Conservation (phyloP, 2,113 vertebrate genomes). For the Austrofundulus limnaeus region DNA sequence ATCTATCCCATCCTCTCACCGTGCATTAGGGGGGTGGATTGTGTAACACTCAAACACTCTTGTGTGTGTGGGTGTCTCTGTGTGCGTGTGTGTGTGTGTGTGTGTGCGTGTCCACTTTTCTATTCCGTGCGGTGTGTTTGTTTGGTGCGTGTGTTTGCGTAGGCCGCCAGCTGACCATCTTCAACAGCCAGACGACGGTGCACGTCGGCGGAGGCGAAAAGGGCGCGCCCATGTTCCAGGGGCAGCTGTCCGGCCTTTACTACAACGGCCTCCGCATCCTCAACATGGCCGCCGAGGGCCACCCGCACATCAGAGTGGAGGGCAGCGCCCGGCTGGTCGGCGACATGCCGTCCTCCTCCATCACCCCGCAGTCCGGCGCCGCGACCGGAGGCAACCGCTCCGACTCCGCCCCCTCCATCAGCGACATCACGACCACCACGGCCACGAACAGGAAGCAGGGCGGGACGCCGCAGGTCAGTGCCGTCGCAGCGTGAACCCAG, state of each 20-base stretch:
- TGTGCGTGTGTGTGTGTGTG: slow-evolving; percentile 44
- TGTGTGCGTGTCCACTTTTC: slow-evolving; percentile 28
- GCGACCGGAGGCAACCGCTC: slow-evolving; percentile 96
- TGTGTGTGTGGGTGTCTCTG: slow-evolving; percentile 67
- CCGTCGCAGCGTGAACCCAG: neutral
- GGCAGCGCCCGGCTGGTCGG: slow-evolving; percentile 97
- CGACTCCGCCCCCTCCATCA: slow-evolving; percentile 92
- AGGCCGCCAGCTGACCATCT: slow-evolving; percentile 99
- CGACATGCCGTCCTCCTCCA: slow-evolving; percentile 96
- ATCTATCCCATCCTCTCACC: slow-evolving; percentile 71
- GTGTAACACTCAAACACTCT: slow-evolving; percentile 69
- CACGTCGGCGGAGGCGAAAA: slow-evolving; percentile 93
- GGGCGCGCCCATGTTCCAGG: slow-evolving; percentile 91
- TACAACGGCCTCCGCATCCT: slow-evolving; percentile 99
- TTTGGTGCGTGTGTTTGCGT: slow-evolving; percentile 72
- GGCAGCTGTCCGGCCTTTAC: slow-evolving; percentile 97
- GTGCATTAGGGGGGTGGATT: slow-evolving; percentile 64
- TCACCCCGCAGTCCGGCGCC: slow-evolving; percentile 97
- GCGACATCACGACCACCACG: slow-evolving; percentile 95
- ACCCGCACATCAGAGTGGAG: slow-evolving; percentile 94
- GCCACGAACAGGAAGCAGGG: slow-evolving; percentile 93
- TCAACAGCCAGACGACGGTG: slow-evolving; percentile 99
- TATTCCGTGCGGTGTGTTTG: slow-evolving; percentile 20
- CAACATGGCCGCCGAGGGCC: slow-evolving; percentile 98
- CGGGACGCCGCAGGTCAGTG: slow-evolving; percentile 79